These are phyloP conservation scores for Dasyornis broadbenti DNA, from an alignment of 2,113 vertebrate genomes.

Conservation along the genomic window DNA sequence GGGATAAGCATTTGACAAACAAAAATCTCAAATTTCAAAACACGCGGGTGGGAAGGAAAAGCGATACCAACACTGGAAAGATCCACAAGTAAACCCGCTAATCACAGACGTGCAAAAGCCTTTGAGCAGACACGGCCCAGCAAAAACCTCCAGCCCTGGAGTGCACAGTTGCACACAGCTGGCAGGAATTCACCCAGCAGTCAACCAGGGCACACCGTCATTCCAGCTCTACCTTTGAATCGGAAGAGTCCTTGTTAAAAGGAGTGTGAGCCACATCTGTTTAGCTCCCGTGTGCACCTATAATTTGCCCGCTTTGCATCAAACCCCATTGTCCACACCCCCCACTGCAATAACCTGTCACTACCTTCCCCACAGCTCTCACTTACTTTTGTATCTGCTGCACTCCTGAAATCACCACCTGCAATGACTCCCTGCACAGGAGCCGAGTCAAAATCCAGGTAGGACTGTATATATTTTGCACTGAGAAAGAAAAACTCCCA, in stretches of 20 bases:
- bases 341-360: no score
- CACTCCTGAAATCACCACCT: background rate
- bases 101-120: fast-evolving
- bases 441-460: background rate
- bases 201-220: fast-evolving
- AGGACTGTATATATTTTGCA: background rate
- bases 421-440: fast-evolving
- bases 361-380: background rate
- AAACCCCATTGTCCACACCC: fast-evolving
- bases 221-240: fast-evolving
- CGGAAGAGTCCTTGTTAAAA: fast-evolving
- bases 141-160: fast-evolving
- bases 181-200: fast-evolving
- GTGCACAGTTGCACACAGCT: background rate
- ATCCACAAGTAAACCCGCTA: no score
- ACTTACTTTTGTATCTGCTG: background rate
- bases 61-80: no score
- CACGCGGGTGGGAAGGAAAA: no score
- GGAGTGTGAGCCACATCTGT: no score
- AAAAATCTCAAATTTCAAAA: background rate
- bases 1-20: background rate
- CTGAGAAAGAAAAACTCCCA: background rate
- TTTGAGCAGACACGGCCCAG: background rate
- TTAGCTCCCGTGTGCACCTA: background rate
- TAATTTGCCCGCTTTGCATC: background rate